Evolutionary conservation across 2,797 vertebrate genomes (phyloP), one percentile per base, ranked within the genome.

Genomic region (Sebastes taczanowskii): DNA sequence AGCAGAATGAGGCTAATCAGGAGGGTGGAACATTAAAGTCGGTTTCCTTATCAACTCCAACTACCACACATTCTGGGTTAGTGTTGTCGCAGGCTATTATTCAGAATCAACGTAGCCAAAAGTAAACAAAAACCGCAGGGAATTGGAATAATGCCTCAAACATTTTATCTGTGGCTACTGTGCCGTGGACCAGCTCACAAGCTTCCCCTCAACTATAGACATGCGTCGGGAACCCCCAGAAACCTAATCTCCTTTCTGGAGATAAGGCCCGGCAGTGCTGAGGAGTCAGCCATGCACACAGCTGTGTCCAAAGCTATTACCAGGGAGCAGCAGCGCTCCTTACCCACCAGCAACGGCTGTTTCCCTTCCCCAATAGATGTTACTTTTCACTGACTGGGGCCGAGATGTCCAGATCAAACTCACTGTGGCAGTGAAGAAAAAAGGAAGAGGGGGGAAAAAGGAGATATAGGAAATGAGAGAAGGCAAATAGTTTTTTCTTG

Each of bases 271-370:
- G 74, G 71, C 89, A 88, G 83, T 90, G 90, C 83, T 76, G 86
- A 90, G 88, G 91, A 94, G 88, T 93, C 91, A 92, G 88, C 89
- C 92, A 83, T 91, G 93, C 90, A 91, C 91, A 91, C 84, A 92
- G 86, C 92, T 93, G 94, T 94, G 93, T 95, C 94, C 91, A 91
- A 95, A 92, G 90, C 91, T 91, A 94, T 95, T 95, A 95, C 92
- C 86, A 83, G 78, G 80, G 77, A 94, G 92, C 84, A 89, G 79
- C 68, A 88, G 80, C 82, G 63, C 83, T 82, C 84, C 77, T 81
- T 87, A 75, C 87, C 78, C 86, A 90, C 86, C 88, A 86, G 88
- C 85, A 81, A 81, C 13, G 79, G 78, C 70, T 82, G 86, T 80
- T 89, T 82, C 75, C 80, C 46, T 60, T 81, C 76, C 38, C 78